Conservation (phyloP, 2,113 vertebrate species). For the Chaenogobius annularis region DNA sequence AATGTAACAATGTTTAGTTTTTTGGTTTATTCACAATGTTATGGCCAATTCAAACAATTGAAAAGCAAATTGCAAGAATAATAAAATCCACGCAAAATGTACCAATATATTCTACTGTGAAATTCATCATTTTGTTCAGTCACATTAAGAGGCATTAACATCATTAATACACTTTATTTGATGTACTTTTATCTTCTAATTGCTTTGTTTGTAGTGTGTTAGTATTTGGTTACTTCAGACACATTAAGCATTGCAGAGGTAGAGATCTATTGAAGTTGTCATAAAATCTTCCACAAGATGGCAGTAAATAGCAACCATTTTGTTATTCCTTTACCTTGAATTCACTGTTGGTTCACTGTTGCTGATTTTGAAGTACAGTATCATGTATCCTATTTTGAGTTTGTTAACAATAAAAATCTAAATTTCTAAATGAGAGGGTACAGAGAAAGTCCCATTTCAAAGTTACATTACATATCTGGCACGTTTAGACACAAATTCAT, state of each 20-base stretch:
- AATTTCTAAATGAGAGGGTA: background rate
- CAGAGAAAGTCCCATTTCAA: background rate
- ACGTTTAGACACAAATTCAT: background rate
- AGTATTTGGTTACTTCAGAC: background rate
- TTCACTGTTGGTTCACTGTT: background rate
- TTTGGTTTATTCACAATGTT: too few species aligned
- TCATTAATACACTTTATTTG: background rate
- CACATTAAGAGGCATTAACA: background rate
- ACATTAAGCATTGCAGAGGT: background rate
- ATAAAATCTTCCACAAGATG: slow-evolving; percentile 64
- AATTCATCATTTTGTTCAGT: background rate
- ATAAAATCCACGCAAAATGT: background rate
- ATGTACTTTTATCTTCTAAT: too few species aligned
- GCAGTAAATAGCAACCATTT: slow-evolving; percentile 37
- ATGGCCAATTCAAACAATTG: background rate
- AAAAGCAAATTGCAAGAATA: background rate
- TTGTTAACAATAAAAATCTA: background rate
- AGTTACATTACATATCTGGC: background rate
- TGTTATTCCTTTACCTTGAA: background rate
- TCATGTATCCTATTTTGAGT: background rate
- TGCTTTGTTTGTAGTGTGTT: too few species aligned
- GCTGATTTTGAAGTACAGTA: background rate
- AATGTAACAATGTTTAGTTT: too few species aligned
- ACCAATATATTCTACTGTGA: background rate
- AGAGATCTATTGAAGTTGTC: slow-evolving; percentile 22